Evolutionary conservation across 2,113 vertebrate species (phyloP).

Genomic region (Phocoena sinus): DNA sequence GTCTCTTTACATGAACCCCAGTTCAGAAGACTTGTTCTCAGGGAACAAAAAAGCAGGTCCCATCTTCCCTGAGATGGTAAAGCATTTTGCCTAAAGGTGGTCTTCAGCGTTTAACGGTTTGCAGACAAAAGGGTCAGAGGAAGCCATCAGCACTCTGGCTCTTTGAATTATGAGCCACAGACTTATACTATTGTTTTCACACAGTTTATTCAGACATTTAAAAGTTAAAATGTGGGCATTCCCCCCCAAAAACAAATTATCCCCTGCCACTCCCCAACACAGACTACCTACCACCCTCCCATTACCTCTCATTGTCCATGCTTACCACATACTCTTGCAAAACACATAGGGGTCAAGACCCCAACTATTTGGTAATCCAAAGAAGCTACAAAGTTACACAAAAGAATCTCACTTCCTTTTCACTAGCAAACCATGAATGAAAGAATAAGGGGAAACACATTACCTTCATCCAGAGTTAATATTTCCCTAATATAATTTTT

Average conservation of each 20-base stretch:
- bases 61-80: not conserved
- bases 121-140: not conserved
- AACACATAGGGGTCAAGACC: slow-evolving; percentile 46
- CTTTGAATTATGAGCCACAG: not conserved
- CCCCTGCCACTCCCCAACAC: not conserved
- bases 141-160: not conserved
- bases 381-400: slow-evolving; percentile 36
- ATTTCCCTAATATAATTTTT: slow-evolving; percentile 25
- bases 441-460: slow-evolving; percentile 46
- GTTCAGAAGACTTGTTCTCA: not conserved
- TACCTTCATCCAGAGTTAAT: slow-evolving; percentile 41
- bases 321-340: slow-evolving; percentile 32
- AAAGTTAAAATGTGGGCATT: slow-evolving; percentile 38
- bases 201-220: slow-evolving; percentile 66
- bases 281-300: not conserved
- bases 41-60: not conserved
- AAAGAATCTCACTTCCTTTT: slow-evolving; percentile 63
- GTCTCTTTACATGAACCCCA: not conserved
- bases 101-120: no score
- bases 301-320: not conserved
- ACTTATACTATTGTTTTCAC: slow-evolving; percentile 22
- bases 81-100: not conserved
- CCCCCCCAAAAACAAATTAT: not conserved
- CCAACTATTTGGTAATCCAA: slow-evolving; percentile 68
- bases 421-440: slow-evolving; percentile 50